These are phyloP conservation scores for Oreochromis tanganicae DNA, from an alignment of 2,113 vertebrate species.

Conservation along the genomic window DNA sequence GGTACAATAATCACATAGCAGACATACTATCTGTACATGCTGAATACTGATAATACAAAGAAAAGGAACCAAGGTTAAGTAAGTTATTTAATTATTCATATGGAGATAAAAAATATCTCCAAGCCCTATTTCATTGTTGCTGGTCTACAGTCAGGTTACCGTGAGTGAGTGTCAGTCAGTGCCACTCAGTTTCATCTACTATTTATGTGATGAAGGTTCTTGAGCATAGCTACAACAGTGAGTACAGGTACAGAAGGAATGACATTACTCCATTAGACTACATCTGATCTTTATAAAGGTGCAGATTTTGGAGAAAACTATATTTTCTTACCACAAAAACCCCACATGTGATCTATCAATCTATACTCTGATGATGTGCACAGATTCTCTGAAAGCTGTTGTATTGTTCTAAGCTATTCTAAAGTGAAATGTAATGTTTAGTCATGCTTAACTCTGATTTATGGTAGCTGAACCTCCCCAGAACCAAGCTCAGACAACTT, in stretches of 20 bases:
- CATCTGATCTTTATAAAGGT: not conserved
- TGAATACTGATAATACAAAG: slow-evolving; percentile 59
- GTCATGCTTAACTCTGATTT: slow-evolving; percentile 11
- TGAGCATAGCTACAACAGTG: not conserved
- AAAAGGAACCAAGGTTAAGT: slow-evolving; percentile 55
- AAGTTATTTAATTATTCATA: slow-evolving; percentile 53
- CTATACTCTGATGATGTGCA: not conserved
- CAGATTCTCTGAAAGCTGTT: not conserved
- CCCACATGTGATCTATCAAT: not conserved
- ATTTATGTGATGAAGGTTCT: slow-evolving; percentile 34
- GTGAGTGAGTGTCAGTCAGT: slow-evolving; percentile 26
- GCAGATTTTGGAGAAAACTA: not conserved
- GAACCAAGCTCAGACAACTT: slow-evolving; percentile 6
- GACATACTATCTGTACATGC: slow-evolving; percentile 17
- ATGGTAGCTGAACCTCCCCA: not conserved
- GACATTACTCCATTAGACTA: not conserved
- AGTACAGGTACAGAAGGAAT: not conserved
- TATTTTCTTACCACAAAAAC: not conserved
- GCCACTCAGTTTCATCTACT: slow-evolving; percentile 35
- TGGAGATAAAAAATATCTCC: slow-evolving; percentile 28
- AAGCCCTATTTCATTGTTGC: slow-evolving; percentile 40
- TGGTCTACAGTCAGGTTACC: not conserved
- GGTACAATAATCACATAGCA: slow-evolving; percentile 53
- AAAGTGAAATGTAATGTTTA: not conserved
- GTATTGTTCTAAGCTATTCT: not conserved